Evolutionary conservation across 2,797 vertebrate species (phyloP), one percentile per base, ranked within the genome.

Genomic region (Rhinatrema bivittatum): DNA sequence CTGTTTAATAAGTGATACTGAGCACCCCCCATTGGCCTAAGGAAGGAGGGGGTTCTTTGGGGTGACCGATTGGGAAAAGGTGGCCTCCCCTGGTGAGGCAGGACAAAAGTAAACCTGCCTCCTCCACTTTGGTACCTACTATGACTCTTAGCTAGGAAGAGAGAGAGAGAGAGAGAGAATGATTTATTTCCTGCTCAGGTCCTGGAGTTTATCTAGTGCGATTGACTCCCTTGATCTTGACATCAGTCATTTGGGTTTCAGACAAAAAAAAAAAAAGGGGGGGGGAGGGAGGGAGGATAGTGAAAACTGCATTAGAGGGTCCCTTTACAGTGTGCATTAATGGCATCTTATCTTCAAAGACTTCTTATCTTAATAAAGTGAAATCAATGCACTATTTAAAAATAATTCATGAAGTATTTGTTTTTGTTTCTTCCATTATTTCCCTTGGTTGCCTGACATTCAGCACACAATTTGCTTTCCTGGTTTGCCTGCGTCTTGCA

Each of bases 1-100:
- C 66, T 58, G 52, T 68, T 79, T 89, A 91, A 91, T 91, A 93
- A 86, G 84, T 86, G 85, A 88, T 80, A 76, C 78, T 85, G 78
- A 85, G 77, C 75, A 83, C 84, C 74, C 74, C 34, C 52, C 82
- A 87, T 81, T 79, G 78, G 68, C 62, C 43, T 69, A 59, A 66
- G 75, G 77, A 87, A 78, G 75, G 73, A 81, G 65, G 62, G n/a
- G 65, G 77, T 73, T 74, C 62, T 26, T 12, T 56, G 33, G 74
- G 52, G 52, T 50, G 60, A 65, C 47, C 52, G 51, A 58, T 53
- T 43, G 62, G 57, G 68, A 82, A 82, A n/a, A 72, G 71, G 66
- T 63, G 77, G 72, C 71, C 76, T 85, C 72, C 64, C 71, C 53
- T 70, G 68, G 65, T 40, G 48, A 68, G 72, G 59, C 40, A 46